Evolutionary conservation across 2,888 invertebrate species (phyloP).

Genomic region (Luperina nickerlii): DNA sequence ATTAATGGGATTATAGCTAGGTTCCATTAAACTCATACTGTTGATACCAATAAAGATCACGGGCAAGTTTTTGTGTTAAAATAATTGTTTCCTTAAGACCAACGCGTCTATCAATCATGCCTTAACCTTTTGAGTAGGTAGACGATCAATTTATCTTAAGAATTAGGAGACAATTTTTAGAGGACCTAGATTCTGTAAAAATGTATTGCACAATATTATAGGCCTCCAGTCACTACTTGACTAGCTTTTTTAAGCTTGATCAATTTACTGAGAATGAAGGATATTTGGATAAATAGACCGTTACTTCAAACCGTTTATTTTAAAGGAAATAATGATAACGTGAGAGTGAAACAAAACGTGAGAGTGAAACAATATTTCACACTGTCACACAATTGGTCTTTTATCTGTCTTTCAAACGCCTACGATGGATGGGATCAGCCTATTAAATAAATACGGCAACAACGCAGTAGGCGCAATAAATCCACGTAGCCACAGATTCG

Average conservation of each 20-base stretch:
- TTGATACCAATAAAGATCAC: constrained; percentile 82
- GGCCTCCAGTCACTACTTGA: not conserved
- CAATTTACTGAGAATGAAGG: constrained; percentile 11
- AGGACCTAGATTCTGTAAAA: constrained; percentile 2
- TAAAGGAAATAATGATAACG: not conserved
- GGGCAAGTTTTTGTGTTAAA: constrained; percentile 68
- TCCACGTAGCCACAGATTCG: constrained; percentile 77
- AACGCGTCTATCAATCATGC: constrained; percentile 60
- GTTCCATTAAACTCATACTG: constrained; percentile 81
- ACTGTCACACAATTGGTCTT: constrained; percentile 14
- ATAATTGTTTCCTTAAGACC: constrained; percentile 60
- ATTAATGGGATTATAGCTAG: constrained; percentile 82
- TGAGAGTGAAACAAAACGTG: constrained; percentile 14
- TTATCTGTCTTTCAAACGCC: constrained; percentile 28
- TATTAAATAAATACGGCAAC: constrained; percentile 53
- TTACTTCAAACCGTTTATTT: not conserved
- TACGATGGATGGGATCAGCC: constrained; percentile 47
- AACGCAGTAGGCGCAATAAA: constrained; percentile 72
- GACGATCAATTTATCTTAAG: constrained; percentile 35
- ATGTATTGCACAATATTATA: not conserved
- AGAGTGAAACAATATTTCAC: not conserved
- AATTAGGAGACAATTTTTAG: constrained; percentile 15
- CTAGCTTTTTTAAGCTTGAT: not conserved
- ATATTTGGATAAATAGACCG: not conserved
- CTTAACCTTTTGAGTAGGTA: constrained; percentile 42